These are phyloP conservation scores for Chamaetylas fuelleborni DNA, from an alignment of 2,113 vertebrate species.

Conservation along the genomic window DNA sequence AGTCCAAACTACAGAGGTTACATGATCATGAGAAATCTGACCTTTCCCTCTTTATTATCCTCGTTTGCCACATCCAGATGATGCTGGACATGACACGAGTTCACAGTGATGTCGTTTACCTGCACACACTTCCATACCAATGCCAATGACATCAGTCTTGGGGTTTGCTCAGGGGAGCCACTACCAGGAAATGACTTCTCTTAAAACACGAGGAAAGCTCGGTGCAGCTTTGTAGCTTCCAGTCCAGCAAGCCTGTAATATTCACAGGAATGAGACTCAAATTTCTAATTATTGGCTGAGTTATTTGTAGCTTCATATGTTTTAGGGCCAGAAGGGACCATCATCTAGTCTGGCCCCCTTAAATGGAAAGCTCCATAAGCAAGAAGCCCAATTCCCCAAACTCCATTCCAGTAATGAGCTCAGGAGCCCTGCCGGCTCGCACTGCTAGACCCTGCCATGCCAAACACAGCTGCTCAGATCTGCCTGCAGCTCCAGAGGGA, in stretches of 20 bases:
- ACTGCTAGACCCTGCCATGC: not conserved
- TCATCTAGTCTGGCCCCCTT: constrained; percentile 37
- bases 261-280: constrained; percentile 37
- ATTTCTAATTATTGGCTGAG: constrained; percentile 49
- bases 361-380: constrained; percentile 44
- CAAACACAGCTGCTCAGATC: constrained; percentile 53
- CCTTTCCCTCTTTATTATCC: not conserved
- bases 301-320: constrained; percentile 46
- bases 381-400: not conserved
- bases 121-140: not conserved
- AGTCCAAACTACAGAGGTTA: not conserved
- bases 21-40: not conserved
- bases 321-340: constrained; percentile 46
- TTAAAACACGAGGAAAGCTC: not conserved
- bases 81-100: not conserved
- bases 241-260: constrained; percentile 35
- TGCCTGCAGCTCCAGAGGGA: not conserved
- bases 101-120: not conserved
- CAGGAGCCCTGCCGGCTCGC: not conserved
- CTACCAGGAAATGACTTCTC: constrained; percentile 50
- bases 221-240: not conserved
- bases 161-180: constrained; percentile 6
- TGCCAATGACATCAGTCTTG: not conserved
- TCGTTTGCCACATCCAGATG: not conserved
- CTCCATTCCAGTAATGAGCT: constrained; percentile 1